These are phyloP conservation scores for Arenicola marina DNA, from an alignment of 2,888 invertebrate genomes.

Conservation along the genomic window DNA sequence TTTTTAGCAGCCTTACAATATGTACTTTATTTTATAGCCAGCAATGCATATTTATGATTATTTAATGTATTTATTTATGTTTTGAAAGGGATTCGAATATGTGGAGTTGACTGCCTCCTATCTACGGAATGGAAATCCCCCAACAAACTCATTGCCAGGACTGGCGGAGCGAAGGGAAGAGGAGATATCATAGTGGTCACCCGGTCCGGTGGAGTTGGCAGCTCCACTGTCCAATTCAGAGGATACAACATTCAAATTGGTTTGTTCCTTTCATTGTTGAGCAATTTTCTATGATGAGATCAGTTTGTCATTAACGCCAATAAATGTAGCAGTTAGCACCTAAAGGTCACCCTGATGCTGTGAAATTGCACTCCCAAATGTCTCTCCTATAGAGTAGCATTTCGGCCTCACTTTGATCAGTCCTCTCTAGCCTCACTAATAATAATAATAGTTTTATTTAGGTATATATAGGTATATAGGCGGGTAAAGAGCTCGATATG, in stretches of 20 bases:
- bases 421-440: too few relatives aligned
- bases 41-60: neutral
- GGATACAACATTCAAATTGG: constrained; percentile 71
- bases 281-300: neutral
- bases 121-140: constrained; percentile 98
- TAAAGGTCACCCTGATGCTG: too few relatives aligned
- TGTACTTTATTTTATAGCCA: neutral
- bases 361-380: too few relatives aligned
- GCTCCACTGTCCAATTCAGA: constrained; percentile 86
- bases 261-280: constrained; percentile 21
- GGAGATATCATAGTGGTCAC: constrained; percentile 60
- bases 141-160: constrained; percentile 94
- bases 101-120: constrained; percentile 91
- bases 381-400: too few relatives aligned
- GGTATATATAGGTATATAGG: too few relatives aligned
- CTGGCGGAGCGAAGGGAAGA: constrained; percentile 73
- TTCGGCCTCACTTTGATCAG: too few relatives aligned
- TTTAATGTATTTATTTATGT: too few relatives aligned
- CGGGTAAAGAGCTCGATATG: too few relatives aligned
- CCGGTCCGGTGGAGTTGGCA: constrained; percentile 72
- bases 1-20: too few relatives aligned
- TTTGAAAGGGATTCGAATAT: constrained; percentile 81
- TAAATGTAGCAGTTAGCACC: too few relatives aligned
- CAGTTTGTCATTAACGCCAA: neutral
- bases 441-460: too few relatives aligned